Evolutionary conservation across 2,113 vertebrate species (phyloP).

Genomic region (Anolis sagrei): DNA sequence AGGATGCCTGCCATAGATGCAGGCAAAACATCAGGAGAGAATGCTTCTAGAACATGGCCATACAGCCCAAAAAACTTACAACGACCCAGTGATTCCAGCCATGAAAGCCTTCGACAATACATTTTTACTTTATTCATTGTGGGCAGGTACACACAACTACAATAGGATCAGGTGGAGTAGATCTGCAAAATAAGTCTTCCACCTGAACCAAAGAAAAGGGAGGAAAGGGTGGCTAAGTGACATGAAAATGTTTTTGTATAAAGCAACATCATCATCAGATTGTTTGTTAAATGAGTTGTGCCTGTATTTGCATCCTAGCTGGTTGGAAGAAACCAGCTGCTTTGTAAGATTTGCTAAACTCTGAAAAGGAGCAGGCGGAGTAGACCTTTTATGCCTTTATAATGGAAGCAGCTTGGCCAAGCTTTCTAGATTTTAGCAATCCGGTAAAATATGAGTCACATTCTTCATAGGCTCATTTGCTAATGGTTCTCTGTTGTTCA

Average conservation of each 20-base stretch:
- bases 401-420: neutral
- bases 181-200: too few species aligned
- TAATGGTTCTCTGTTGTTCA: neutral
- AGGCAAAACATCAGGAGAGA: too few species aligned
- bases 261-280: too few species aligned
- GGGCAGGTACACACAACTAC: neutral
- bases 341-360: neutral
- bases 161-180: neutral
- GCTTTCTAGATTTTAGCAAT: neutral
- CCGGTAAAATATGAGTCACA: neutral
- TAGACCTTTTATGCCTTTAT: neutral
- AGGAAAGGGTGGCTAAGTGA: too few species aligned
- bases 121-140: neutral
- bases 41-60: too few species aligned
- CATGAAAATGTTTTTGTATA: too few species aligned
- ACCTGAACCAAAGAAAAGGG: too few species aligned
- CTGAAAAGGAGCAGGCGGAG: neutral
- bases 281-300: too few species aligned
- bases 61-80: too few species aligned
- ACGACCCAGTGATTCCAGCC: too few species aligned
- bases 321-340: neutral
- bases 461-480: neutral
- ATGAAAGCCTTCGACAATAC: too few species aligned
- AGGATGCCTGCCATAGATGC: too few species aligned
- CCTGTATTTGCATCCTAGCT: neutral